These are phyloP conservation scores for Aricia artaxerxes DNA, from an alignment of 2,888 invertebrate genomes.

Conservation along the genomic window DNA sequence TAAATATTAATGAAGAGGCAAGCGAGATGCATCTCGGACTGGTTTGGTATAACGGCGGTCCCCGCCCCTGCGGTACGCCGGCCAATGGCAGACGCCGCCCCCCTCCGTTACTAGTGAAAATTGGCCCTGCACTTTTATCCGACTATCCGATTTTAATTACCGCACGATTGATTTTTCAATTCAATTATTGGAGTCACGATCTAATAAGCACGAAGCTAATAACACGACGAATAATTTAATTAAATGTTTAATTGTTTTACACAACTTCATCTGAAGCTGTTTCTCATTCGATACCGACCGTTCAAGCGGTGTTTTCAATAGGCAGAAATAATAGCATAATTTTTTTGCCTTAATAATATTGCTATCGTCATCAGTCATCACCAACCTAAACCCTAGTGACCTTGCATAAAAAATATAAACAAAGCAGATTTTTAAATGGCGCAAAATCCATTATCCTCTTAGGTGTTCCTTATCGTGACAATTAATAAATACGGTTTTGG, in stretches of 20 bases:
- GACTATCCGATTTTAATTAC: constrained; percentile 51
- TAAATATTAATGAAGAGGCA: constrained; percentile 78
- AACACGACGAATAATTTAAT: constrained; percentile 11
- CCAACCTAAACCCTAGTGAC: neutral
- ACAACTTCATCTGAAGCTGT: neutral
- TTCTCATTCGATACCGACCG: neutral
- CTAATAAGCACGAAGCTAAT: constrained; percentile 12
- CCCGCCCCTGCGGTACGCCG: constrained; percentile 74
- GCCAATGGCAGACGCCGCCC: constrained; percentile 77
- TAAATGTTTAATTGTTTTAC: constrained; percentile 21
- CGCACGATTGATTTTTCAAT: constrained; percentile 21
- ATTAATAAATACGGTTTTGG: constrained; percentile 7
- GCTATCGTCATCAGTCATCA: neutral
- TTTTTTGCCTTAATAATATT: neutral
- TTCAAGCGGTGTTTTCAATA: neutral
- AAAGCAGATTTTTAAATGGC: neutral
- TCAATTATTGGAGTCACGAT: constrained; percentile 13
- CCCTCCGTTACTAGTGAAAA: constrained; percentile 68
- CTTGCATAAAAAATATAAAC: constrained; percentile 2
- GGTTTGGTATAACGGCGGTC: constrained; percentile 77
- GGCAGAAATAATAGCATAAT: neutral
- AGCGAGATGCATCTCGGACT: constrained; percentile 74
- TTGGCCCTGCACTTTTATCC: constrained; percentile 14
- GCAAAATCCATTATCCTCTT: neutral
- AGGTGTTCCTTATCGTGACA: neutral